A percentile compares a stretch with the other conserved stretches of the same genome.
These are phyloP conservation scores for Zele albiditarsus DNA, from an alignment of 2,888 invertebrate species.

Conservation along the genomic window DNA sequence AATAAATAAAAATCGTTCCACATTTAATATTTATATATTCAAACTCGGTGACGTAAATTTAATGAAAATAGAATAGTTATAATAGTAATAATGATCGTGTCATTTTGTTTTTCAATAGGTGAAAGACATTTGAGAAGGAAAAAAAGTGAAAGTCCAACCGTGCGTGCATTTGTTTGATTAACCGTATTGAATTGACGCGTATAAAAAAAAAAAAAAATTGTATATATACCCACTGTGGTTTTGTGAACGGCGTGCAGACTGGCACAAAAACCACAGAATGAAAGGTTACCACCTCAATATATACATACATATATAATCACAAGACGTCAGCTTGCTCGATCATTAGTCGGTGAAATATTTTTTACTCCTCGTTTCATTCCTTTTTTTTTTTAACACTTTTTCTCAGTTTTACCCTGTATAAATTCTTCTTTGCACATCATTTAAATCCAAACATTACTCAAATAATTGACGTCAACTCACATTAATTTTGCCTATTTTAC, in stretches of 20 bases:
- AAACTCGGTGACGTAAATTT: too few species aligned
- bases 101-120: not conserved
- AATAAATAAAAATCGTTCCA: too few species aligned
- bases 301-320: not conserved
- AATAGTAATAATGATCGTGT: not conserved
- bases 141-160: constrained; percentile 1
- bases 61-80: too few species aligned
- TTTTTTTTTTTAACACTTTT: not conserved
- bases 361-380: not conserved
- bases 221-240: not conserved
- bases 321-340: constrained; percentile 2
- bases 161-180: not conserved
- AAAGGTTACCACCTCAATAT: not conserved
- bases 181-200: not conserved
- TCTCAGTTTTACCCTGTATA: not conserved
- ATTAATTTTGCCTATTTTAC: not conserved
- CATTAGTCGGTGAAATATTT: constrained; percentile 15
- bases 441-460: not conserved
- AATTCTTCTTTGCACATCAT: not conserved
- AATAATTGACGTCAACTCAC: not conserved
- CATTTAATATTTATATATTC: too few species aligned
- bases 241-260: not conserved
- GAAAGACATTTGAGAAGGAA: not conserved
- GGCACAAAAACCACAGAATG: not conserved
- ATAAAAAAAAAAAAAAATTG: not conserved